Base-by-base conservation (phyloP, 2,797 vertebrate genomes). In the Melanotaenia boesemani region DNA sequence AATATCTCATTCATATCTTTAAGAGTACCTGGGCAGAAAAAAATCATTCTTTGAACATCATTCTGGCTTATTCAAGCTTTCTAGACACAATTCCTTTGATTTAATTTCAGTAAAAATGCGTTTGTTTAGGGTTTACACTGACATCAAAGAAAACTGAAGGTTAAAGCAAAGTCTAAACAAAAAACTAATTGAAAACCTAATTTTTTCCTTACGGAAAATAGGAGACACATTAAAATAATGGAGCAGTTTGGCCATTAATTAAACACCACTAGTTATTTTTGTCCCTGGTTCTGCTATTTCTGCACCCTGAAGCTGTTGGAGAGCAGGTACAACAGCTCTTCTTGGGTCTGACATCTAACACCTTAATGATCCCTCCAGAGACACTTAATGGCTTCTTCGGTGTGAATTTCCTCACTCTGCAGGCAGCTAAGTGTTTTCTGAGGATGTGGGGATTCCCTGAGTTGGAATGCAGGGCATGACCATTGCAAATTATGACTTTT, bases 1-100 rank as follows among this genome's bases (percentile, higher is more conserved):
- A 91, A 92, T 90, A 90, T 88, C 86, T 91, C 82, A 63, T 78
- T 81, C 20, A 58, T 4, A 22, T 85, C 88, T 78, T 71, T 73
- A 80, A 84, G 67, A 77, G 75, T 59, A 83, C 32, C 66, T 71
- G 70, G 67, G 73, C 67, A 63, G 84, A 83, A 74, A 70, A 81
- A 87, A 30, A 30, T 30, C 4, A 30, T 30, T 30, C 28, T 30
- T 30, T 30, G 28, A 30, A 30, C 28, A 30, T 30, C 28, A 30
- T 30, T 30, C 28, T 30, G 28, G 28, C 28, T 30, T 30, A 30
- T 30, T 30, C 28, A 30, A 30, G 28, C 28, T 30, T 30, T 30
- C 28, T 30, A 30, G 28, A 28, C 28, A 30, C 28, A 30, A 30
- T 30, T 30, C 28, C 4, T 30, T 30, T 30, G 28, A 30, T 30